Evolutionary conservation across 2,113 vertebrate species (phyloP).

Genomic region (Apodemus sylvaticus): DNA sequence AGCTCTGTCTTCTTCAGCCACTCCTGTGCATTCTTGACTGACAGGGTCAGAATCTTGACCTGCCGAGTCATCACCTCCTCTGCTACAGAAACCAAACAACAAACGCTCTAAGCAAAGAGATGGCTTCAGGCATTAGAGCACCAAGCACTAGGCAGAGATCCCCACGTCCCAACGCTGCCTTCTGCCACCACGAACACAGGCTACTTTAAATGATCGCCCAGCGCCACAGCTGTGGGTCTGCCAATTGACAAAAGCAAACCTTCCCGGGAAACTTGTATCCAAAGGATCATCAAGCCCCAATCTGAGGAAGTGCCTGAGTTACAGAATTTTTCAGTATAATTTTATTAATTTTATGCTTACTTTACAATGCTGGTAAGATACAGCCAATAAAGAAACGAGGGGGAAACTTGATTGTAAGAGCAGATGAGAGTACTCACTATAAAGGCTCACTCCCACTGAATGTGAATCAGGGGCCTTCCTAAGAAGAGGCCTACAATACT

Average conservation of each 20-base stretch:
- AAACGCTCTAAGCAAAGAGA: conserved; percentile 40
- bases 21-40: conserved; percentile 68
- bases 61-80: conserved; percentile 79
- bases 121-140: background rate
- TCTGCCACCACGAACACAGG: background rate
- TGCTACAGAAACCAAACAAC: conserved; percentile 80
- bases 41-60: conserved; percentile 65
- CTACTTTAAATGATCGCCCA: background rate
- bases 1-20: conserved; percentile 84
- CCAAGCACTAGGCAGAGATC: background rate
- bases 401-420: background rate
- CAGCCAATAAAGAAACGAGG: background rate
- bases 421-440: background rate
- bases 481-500: background rate
- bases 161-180: background rate
- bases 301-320: background rate
- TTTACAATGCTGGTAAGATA: background rate
- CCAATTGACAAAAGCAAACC: background rate
- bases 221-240: too few relatives aligned
- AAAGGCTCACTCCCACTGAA: background rate
- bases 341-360: background rate
- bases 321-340: background rate
- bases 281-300: conserved; percentile 9
- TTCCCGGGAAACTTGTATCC: background rate
- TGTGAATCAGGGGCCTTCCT: background rate